A percentile compares a stretch with the other conserved stretches of the same genome.
phyloP scores from a whole-genome alignment of 1,140 invertebrate genomes.

The Gonioctena quinquepunctata region DNA sequence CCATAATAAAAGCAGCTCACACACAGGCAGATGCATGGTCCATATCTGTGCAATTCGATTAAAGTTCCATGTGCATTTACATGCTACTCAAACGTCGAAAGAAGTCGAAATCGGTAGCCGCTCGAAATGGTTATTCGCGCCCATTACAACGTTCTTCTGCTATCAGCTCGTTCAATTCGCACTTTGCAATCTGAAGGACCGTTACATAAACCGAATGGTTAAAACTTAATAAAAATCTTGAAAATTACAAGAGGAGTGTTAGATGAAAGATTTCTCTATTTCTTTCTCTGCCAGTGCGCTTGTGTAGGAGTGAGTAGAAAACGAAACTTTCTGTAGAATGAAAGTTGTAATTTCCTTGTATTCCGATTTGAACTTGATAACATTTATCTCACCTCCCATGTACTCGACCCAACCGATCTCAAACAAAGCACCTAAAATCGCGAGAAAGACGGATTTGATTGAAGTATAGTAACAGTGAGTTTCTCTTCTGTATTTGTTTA shows the following conservation, averaged over 20 bases:
- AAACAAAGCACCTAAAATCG: too few relatives aligned
- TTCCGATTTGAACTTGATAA: neutral
- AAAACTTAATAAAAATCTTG: slow-evolving; percentile 17
- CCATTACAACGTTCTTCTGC: slow-evolving; percentile 24
- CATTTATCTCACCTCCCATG: too few relatives aligned
- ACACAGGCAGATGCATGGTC: neutral
- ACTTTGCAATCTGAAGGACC: slow-evolving; percentile 15
- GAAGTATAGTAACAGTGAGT: too few relatives aligned
- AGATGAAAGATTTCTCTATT: neutral
- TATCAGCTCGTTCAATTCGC: slow-evolving; percentile 30
- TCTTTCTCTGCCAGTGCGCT: too few relatives aligned
- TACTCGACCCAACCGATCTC: too few relatives aligned
- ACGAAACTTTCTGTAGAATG: too few relatives aligned
- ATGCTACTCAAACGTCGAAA: slow-evolving; percentile 15
- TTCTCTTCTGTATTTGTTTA: too few relatives aligned
- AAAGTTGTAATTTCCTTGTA: neutral
- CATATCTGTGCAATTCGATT: slow-evolving; percentile 13
- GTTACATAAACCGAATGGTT: slow-evolving; percentile 26
- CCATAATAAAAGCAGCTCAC: neutral
- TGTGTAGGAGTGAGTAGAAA: too few relatives aligned
- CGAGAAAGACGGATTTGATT: too few relatives aligned
- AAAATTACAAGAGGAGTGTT: neutral
- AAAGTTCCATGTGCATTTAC: slow-evolving; percentile 11
- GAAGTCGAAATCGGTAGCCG: slow-evolving; percentile 18
- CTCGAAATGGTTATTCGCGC: slow-evolving; percentile 23